Evolutionary conservation across 2,113 vertebrate species (phyloP), one percentile per base, ranked within the genome.

Genomic region (Aptenodytes patagonicus): DNA sequence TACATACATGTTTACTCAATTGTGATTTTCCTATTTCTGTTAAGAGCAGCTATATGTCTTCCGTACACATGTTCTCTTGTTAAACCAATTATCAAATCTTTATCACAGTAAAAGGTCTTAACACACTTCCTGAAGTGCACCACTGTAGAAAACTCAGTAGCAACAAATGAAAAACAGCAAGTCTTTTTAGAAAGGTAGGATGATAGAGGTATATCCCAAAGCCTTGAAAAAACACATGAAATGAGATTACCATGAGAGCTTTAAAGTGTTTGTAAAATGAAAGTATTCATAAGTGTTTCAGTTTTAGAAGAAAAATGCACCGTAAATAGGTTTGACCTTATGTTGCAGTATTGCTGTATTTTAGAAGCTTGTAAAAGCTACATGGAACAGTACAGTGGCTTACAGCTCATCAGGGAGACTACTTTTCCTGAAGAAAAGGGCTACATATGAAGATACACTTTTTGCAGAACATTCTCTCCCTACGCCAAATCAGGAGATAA

Each of bases 41-140:
- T 54, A 66, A 69, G 7, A 77, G 61, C 13, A 80, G 70, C 26
- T 73, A 11, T 46, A 13, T 5, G 14, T n/a, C 34, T 82, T 71
- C 44, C 2, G 2, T 3, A 40, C 28, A 58, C 7, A 3, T 0
- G 0, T 49, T 61, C 26, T 92, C 49, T 15, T 62, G 21, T 62
- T 42, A 92, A 90, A 75, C 8, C 62, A 76, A 24, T 55, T 51
- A 60, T 57, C 44, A 76, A 86, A 58, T 1, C 24, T 65, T 65
- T 70, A 93, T 36, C 31, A 51, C 16, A 47, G 13, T 44, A 32
- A 55, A 32, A 51, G 4, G 10, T 38, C 26, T 60, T 64, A 55
- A 83, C 4, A 36, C 4, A 28, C 8, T 31, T 65, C 44, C 31
- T 44, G 38, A 79, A 58, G 7, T 42, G 11, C 21, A 88, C 6